Conservation (phyloP, 2,888 invertebrate genomes). For the Syritta pipiens region DNA sequence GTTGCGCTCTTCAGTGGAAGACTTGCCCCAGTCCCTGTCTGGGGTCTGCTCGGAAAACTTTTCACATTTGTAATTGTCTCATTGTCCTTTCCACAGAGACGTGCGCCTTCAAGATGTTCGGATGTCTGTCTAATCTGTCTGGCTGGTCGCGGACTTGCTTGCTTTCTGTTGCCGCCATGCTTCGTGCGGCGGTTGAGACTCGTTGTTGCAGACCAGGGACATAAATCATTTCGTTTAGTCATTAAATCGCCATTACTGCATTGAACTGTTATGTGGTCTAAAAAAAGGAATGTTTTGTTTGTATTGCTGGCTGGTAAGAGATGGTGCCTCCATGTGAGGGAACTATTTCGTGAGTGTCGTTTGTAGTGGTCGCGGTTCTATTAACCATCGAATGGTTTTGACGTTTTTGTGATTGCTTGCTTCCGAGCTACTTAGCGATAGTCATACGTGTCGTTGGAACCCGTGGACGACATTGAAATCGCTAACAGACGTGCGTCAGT, state of each 20-base stretch:
- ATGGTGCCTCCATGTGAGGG: conserved; percentile 15
- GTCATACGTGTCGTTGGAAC: no score
- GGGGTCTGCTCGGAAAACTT: conserved; percentile 24
- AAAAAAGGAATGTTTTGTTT: conserved; percentile 40
- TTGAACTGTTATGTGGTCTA: conserved; percentile 47
- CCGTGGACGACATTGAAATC: no score
- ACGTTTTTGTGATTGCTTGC: background rate
- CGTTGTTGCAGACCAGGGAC: conserved; percentile 44
- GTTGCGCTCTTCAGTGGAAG: conserved; percentile 13
- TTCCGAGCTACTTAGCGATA: no score
- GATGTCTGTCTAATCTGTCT: conserved; percentile 8
- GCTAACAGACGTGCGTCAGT: no score
- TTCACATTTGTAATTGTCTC: conserved; percentile 33
- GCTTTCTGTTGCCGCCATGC: conserved; percentile 23
- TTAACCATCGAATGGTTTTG: background rate
- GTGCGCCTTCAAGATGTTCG: conserved; percentile 19
- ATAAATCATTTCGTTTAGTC: conserved; percentile 70
- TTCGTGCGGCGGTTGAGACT: conserved; percentile 51
- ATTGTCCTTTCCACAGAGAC: conserved; percentile 37
- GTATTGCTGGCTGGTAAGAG: conserved; percentile 22
- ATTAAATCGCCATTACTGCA: conserved; percentile 70
- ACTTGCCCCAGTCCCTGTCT: conserved; percentile 25
- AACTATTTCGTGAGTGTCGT: background rate
- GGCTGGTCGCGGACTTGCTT: conserved; percentile 36
- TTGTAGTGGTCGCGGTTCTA: conserved; percentile 17